Evolutionary conservation across 1,140 invertebrate species (phyloP).

Genomic region (Formica selysi): DNA sequence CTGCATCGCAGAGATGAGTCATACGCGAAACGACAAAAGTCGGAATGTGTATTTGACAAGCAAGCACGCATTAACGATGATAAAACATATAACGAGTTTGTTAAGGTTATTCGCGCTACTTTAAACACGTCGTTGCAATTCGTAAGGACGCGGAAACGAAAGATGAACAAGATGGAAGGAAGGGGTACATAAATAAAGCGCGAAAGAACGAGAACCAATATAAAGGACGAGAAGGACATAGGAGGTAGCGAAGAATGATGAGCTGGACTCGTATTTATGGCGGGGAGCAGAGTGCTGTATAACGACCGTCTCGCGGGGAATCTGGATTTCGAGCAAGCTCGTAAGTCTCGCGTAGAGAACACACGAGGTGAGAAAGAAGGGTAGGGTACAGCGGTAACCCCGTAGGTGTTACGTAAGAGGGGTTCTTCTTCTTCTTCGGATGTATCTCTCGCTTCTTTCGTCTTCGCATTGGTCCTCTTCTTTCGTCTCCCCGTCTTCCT

Average conservation of each 20-base stretch:
- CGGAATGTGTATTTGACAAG: not conserved
- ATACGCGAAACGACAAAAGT: constrained; percentile 10
- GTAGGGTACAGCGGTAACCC: constrained; percentile 48
- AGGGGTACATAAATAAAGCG: not conserved
- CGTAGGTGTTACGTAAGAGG: constrained; percentile 70
- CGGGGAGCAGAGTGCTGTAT: not conserved
- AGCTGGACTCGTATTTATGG: not conserved
- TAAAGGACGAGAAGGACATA: not conserved
- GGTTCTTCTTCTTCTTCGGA: constrained; percentile 11
- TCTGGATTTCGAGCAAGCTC: constrained; percentile 73
- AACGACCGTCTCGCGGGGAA: constrained; percentile 60
- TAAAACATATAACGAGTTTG: constrained; percentile 13
- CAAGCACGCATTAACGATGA: not conserved
- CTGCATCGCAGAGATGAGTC: not conserved
- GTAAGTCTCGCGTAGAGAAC: constrained; percentile 57
- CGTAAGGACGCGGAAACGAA: not conserved
- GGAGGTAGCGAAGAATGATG: constrained; percentile 14
- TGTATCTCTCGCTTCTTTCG: constrained; percentile 18
- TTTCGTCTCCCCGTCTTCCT: not conserved
- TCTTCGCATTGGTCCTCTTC: constrained; percentile 16
- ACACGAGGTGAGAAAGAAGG: constrained; percentile 25
- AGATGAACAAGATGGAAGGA: not conserved
- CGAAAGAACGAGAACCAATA: constrained; percentile 5
- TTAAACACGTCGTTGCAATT: not conserved
- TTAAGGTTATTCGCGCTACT: not conserved